phyloP scores from a whole-genome alignment of 2,113 vertebrate genomes.

The Seriola dumerili region DNA sequence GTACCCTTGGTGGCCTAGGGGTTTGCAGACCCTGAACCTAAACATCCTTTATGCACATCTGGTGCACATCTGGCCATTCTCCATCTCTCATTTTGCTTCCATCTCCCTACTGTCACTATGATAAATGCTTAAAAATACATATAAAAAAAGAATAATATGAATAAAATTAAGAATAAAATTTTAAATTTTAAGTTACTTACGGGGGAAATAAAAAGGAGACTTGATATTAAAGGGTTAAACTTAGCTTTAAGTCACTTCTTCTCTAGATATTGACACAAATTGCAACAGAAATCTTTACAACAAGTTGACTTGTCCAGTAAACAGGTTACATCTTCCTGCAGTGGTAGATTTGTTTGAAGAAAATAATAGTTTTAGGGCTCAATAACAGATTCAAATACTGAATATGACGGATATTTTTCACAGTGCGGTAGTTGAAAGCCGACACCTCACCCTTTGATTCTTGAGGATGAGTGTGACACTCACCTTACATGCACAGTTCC shows the following conservation, averaged over 20 bases:
- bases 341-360: neutral
- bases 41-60: neutral
- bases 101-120: too few species aligned
- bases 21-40: neutral
- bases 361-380: neutral
- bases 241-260: neutral
- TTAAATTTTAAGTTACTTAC: too few species aligned
- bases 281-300: neutral
- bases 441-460: neutral
- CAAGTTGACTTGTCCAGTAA: neutral
- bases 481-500: slow-evolving; percentile 95
- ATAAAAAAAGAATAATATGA: too few species aligned
- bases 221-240: neutral
- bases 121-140: too few species aligned
- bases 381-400: neutral
- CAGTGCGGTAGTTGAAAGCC: neutral
- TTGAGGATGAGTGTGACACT: slow-evolving; percentile 46
- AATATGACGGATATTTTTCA: neutral
- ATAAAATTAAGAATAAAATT: too few species aligned
- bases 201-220: too few species aligned
- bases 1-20: too few species aligned
- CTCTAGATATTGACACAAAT: too few species aligned
- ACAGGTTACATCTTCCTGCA: neutral
- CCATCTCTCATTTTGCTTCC: too few species aligned
- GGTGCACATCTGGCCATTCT: neutral